Conservation (phyloP, 2,113 vertebrate species). For the Lanius collurio region DNA sequence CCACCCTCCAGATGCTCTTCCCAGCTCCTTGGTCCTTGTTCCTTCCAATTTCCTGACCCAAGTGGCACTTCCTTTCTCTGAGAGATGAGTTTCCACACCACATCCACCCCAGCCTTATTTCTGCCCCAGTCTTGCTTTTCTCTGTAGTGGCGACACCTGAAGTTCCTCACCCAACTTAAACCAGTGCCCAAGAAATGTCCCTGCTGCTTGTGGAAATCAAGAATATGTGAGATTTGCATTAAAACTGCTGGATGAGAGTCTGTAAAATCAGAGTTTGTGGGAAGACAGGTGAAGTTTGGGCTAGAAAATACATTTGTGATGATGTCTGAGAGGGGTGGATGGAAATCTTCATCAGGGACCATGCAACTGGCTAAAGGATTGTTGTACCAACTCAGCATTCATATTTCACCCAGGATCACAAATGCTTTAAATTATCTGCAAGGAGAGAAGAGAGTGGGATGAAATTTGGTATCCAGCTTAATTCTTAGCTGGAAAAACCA, state of each 20-base stretch:
- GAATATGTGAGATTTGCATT: not conserved
- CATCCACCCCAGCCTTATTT: not conserved
- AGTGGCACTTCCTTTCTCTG: not conserved
- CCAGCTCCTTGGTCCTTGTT: not conserved
- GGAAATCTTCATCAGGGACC: not conserved
- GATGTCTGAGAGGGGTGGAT: not conserved
- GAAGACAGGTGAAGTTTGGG: not conserved
- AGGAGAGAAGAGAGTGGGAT: not conserved
- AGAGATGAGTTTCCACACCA: not conserved
- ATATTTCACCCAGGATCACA: not conserved
- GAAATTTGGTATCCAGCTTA: not conserved
- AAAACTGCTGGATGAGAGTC: not conserved
- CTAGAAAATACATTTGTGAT: not conserved
- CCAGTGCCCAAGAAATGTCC: not conserved
- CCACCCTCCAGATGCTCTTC: not conserved
- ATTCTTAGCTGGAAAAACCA: not conserved
- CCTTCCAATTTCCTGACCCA: not conserved
- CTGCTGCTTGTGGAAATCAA: not conserved
- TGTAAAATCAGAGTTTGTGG: not conserved
- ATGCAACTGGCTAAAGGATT: not conserved
- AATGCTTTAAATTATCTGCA: not conserved
- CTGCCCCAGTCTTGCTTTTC: not conserved
- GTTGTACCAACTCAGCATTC: not conserved
- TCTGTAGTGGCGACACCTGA: rapidly evolving
- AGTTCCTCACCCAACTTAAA: not conserved